Conservation (phyloP, 2,113 vertebrate genomes). For the Nerophis ophidion region DNA sequence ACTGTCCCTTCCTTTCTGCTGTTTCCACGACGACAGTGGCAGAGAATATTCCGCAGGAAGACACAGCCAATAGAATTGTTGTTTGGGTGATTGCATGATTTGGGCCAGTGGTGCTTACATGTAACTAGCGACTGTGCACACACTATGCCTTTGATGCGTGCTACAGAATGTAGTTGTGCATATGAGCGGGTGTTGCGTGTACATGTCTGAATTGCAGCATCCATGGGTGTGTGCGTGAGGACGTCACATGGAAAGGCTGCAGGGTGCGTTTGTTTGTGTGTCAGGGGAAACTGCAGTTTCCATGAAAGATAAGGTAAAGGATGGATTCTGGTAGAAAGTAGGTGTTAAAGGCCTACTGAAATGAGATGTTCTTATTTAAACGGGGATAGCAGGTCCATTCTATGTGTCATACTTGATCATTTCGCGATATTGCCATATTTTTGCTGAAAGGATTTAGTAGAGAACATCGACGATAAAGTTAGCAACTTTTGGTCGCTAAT, state of each 20-base stretch:
- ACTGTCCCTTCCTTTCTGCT: conserved; percentile 48
- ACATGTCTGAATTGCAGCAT: conserved; percentile 2
- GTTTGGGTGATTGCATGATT: conserved; percentile 52
- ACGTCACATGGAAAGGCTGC: conserved; percentile 7
- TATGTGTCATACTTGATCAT: too few species aligned
- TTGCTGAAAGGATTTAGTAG: too few species aligned
- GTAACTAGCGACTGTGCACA: conserved; percentile 25
- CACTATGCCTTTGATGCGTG: conserved; percentile 9
- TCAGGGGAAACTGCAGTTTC: conserved; percentile 4
- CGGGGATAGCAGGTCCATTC: too few species aligned
- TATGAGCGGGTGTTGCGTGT: conserved; percentile 3
- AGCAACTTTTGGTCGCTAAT: too few species aligned
- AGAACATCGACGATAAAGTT: too few species aligned
- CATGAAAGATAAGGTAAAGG: not conserved
- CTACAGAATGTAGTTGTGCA: conserved; percentile 1
- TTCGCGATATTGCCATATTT: too few species aligned
- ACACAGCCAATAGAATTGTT: conserved; percentile 55
- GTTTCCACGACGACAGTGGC: conserved; percentile 73
- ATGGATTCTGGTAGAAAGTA: not conserved
- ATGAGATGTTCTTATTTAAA: too few species aligned
- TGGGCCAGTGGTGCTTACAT: conserved; percentile 57
- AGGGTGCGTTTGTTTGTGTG: not conserved
- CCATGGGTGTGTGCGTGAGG: conserved; percentile 1
- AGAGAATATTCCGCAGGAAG: conserved; percentile 56
- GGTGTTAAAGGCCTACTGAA: too few species aligned